Evolutionary conservation across 2,113 vertebrate species (phyloP).

Genomic region (Anarrhichthys ocellatus): DNA sequence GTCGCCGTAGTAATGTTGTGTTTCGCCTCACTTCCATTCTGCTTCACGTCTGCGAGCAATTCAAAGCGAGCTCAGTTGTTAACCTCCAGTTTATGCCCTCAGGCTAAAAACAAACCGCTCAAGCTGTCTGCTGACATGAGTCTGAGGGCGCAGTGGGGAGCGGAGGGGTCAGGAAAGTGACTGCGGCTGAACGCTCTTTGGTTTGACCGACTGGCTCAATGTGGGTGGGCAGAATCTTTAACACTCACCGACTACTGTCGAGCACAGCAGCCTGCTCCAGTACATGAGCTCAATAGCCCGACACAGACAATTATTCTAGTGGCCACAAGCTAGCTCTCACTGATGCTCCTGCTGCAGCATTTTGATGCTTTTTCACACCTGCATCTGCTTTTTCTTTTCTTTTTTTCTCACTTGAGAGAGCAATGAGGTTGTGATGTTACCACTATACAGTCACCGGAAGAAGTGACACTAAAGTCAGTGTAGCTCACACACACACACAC

Average conservation of each 20-base stretch:
- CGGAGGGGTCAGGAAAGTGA: conserved; percentile 5
- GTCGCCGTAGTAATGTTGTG: neutral
- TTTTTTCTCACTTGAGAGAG: neutral
- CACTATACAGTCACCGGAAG: too few relatives aligned
- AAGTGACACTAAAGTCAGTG: too few relatives aligned
- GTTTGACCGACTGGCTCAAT: neutral
- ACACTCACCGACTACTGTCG: neutral
- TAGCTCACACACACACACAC: too few relatives aligned
- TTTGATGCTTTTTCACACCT: too few relatives aligned
- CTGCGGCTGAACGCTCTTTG: neutral
- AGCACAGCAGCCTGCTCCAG: neutral
- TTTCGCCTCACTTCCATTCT: neutral
- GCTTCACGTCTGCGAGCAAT: neutral
- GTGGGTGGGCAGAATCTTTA: neutral
- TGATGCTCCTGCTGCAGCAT: neutral
- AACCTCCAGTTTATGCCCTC: neutral
- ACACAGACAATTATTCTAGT: too few relatives aligned
- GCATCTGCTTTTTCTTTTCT: too few relatives aligned
- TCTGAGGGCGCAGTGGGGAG: neutral
- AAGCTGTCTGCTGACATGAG: conserved; percentile 6
- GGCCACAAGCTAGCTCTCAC: neutral
- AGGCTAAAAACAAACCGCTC: neutral
- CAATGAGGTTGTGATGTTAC: neutral
- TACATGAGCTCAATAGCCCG: neutral
- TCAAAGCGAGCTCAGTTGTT: neutral